Evolutionary conservation across 2,797 vertebrate species (phyloP), one percentile per base, ranked within the genome.

Genomic region (Crenichthys baileyi): DNA sequence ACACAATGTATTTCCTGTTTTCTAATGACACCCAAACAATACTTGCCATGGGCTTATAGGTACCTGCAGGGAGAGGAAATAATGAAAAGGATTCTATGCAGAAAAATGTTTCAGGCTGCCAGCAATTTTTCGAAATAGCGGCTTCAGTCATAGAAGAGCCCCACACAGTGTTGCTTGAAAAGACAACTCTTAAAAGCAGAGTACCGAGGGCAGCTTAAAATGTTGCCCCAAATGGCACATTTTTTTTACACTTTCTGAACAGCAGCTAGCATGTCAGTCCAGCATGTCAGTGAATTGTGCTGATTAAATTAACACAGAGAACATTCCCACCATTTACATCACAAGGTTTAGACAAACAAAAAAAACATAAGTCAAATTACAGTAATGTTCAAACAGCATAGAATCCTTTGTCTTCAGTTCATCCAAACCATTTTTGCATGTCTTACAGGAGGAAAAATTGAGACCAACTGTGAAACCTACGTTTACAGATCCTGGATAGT

Each of bases 281-380:
- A 99, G 98, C 98, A 99, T 99, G 97, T 99, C 98, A 98, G 97
- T 99, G 98, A 99, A 98, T 98, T 99, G 98, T 99, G 98, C 98
- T 97, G 97, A 99, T 98, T 99, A 99, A 99, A 99, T 99, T 98
- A 99, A 99, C 96, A 98, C 96, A 96, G 96, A 98, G 95, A 97
- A 98, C 96, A 97, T 97, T 96, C 96, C 96, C 97, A 98, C 97
- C 97, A 98, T 97, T 97, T 97, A 99, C 97, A 98, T 97, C 96
- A 97, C 96, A 97, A 97, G 95, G 96, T 96, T 96, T 96, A 97
- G 96, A 96, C 89, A 89, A 68, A 68, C 11, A 85, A 73, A 73
- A 72, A 85, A 71, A 72, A 82, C 92, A 85, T 65, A 88, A 84
- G 70, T 87, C 84, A 95, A 96, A 96, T 96, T 98, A 99, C 98